Evolutionary conservation across 2,888 invertebrate genomes (phyloP), one percentile per base, ranked within the genome.

Genomic region (Plagodis pulveraria): DNA sequence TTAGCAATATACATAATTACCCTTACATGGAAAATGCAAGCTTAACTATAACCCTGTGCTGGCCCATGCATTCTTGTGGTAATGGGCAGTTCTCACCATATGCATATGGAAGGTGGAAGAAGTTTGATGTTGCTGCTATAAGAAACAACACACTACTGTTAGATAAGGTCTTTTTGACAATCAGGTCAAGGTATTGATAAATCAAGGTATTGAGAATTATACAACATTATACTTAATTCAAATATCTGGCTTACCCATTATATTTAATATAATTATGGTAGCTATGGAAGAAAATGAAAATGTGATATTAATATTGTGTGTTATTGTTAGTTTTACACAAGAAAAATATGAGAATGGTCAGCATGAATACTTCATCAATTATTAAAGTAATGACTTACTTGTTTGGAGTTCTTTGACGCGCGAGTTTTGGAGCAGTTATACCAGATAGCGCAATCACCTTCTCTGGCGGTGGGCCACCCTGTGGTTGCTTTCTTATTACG

Each of bases 391-490:
- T 6, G 50, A 79, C 85, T 84, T 73, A 92, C 92, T 82, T 92
- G 75, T 91, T 90, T 48, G 86, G 81, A 22, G 87, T 86, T 56
- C 82, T 84, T 71, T 90, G 91, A 41, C 92, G 86, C 34, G 90
- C 91, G 6, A 99, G 93, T 91, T 98, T 97, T 12, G 99, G 99
- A 55, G 99, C 99, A 65, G 95, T 95, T 70, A 99, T 95, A 83
- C 97, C 97, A 38, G 98, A 97, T 70, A 99, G 95, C 66, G 96
- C 96, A 53, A 99, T 94, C 69, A 97, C 96, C 89, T 97, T 96
- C 90, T 99, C 99, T 63, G 97, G 97, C 51, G 97, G 96, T 44
- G 99, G 99, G 41, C 98, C 98, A 12, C 98, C 97, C 80, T 95
- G 95, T 0, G 96, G 96, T 67, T 95, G 94, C 65, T 96, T 98